A percentile compares a stretch with the other conserved stretches of the same genome.
These are phyloP conservation scores for Phania funesta DNA, from an alignment of 2,888 invertebrate species.

Conservation along the genomic window DNA sequence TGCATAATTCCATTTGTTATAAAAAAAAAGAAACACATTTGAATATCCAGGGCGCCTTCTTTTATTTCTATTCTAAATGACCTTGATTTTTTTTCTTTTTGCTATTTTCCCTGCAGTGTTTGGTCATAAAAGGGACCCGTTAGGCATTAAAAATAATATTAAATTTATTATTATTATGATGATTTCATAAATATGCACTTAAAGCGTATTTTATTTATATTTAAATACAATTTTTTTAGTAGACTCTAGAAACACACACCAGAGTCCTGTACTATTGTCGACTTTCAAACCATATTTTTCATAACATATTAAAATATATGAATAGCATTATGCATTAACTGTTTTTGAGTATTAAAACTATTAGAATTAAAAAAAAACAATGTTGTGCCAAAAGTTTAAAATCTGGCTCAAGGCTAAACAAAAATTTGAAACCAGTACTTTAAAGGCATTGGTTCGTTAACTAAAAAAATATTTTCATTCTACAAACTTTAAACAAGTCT, in stretches of 20 bases:
- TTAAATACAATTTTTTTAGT: background rate
- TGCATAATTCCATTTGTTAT: constrained; percentile 17
- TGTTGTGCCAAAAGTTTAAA: too few relatives aligned
- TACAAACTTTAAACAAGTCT: too few relatives aligned
- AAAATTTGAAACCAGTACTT: too few relatives aligned
- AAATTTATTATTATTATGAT: background rate
- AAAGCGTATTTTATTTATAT: background rate
- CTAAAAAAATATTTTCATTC: too few relatives aligned
- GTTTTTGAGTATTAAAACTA: too few relatives aligned
- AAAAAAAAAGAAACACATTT: background rate
- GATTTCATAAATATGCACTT: background rate
- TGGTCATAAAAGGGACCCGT: background rate
- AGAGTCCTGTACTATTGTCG: background rate
- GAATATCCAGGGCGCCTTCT: constrained; percentile 18
- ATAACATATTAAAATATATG: background rate
- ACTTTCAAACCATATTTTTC: background rate
- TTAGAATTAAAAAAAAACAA: too few relatives aligned
- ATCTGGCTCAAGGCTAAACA: too few relatives aligned
- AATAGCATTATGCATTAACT: too few relatives aligned
- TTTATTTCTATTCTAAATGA: constrained; percentile 7
- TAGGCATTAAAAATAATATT: background rate
- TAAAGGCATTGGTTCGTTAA: too few relatives aligned
- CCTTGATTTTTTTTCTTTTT: constrained; percentile 10
- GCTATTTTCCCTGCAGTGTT: constrained; percentile 9
- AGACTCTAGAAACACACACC: background rate